Evolutionary conservation across 2,888 invertebrate species (phyloP).

Genomic region (Craniophora ligustri): DNA sequence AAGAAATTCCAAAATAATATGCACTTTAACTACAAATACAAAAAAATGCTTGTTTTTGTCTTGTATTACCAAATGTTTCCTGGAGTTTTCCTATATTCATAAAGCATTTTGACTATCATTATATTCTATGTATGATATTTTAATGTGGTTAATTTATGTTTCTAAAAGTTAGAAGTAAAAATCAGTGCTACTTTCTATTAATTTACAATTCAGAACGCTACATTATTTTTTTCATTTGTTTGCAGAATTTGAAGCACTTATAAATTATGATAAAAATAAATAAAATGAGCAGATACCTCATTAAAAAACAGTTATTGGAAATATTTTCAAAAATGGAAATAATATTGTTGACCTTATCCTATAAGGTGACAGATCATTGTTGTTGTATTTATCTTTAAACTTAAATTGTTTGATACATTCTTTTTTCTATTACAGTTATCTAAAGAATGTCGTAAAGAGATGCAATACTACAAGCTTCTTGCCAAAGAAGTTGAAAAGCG

Average conservation of each 20-base stretch:
- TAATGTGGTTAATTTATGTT: no score
- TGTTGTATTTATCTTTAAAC: neutral
- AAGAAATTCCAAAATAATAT: no score
- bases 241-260: slow-evolving; percentile 47
- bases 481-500: slow-evolving; percentile 91
- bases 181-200: neutral
- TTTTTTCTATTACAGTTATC: slow-evolving; percentile 88
- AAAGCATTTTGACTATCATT: no score
- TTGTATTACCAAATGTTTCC: no score
- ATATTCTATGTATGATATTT: no score
- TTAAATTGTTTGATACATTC: neutral
- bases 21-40: no score
- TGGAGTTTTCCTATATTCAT: no score
- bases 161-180: no score
- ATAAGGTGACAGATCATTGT: slow-evolving; percentile 29
- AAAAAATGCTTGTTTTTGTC: no score
- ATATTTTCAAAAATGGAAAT: slow-evolving; percentile 45
- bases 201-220: slow-evolving; percentile 2
- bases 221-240: slow-evolving; percentile 49
- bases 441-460: slow-evolving; percentile 89
- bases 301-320: slow-evolving; percentile 31
- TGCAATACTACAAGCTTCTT: slow-evolving; percentile 90
- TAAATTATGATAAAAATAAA: slow-evolving; percentile 11
- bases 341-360: slow-evolving; percentile 23
- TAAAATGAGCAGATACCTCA: slow-evolving; percentile 37